Evolutionary conservation across 2,888 invertebrate species (phyloP).

Genomic region (Drosophila macrospina): DNA sequence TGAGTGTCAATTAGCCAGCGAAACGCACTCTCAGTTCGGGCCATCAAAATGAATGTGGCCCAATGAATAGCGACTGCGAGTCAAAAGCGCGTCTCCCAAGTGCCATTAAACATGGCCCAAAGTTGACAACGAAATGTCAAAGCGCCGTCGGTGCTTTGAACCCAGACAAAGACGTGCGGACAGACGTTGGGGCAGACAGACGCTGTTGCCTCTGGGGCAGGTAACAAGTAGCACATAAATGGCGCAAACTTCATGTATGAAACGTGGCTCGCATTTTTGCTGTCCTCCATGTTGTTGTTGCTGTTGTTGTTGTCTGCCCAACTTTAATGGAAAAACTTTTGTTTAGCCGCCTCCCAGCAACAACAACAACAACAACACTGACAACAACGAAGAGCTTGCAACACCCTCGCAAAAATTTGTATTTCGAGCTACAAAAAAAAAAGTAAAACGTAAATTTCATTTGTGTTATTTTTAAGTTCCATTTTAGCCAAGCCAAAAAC

Average conservation of each 20-base stretch:
- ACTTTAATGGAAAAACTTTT: conserved; percentile 83
- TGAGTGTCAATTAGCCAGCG: conserved; percentile 59
- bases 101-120: conserved; percentile 50
- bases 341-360: conserved; percentile 66
- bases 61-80: conserved; percentile 53
- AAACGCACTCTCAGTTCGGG: conserved; percentile 36
- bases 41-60: conserved; percentile 44
- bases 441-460: conserved; percentile 63
- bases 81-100: conserved; percentile 24
- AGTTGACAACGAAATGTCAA: conserved; percentile 50
- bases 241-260: conserved; percentile 54
- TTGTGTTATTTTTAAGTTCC: conserved; percentile 63
- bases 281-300: not conserved
- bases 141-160: conserved; percentile 43
- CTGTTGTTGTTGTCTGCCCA: conserved; percentile 54
- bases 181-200: conserved; percentile 9
- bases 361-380: conserved; percentile 32
- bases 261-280: conserved; percentile 40
- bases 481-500: conserved; percentile 29
- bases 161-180: conserved; percentile 27
- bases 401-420: conserved; percentile 51
- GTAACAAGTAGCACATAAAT: conserved; percentile 80
- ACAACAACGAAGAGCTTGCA: conserved; percentile 36
- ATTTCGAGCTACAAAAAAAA: conserved; percentile 46
- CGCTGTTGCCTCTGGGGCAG: conserved; percentile 40